phyloP scores from a whole-genome alignment of 1,140 invertebrate species.

The Pseudachorutes palmiensis region DNA sequence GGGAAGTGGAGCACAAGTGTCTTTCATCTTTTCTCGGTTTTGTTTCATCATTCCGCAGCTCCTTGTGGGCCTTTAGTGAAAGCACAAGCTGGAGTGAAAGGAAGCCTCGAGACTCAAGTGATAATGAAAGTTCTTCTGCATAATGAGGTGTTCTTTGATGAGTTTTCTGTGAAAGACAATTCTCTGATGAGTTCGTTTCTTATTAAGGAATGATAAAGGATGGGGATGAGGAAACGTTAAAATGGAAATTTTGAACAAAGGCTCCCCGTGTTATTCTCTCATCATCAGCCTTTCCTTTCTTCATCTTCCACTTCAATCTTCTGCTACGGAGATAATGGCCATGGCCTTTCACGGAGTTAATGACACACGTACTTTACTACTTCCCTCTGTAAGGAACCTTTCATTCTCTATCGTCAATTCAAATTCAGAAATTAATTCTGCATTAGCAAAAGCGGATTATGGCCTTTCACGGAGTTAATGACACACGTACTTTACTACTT shows the following conservation, averaged over 20 bases:
- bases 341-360: background rate
- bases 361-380: background rate
- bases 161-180: conserved; percentile 14
- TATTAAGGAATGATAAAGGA: background rate
- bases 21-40: conserved; percentile 7
- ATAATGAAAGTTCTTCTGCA: conserved; percentile 11
- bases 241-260: background rate
- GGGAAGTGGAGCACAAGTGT: conserved; percentile 10
- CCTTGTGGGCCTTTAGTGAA: too few relatives aligned
- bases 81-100: background rate
- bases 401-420: background rate
- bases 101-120: background rate
- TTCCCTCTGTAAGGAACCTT: background rate
- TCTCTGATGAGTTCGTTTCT: conserved; percentile 1
- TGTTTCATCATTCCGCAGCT: background rate
- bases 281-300: background rate
- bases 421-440: too few relatives aligned
- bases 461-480: background rate
- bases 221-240: background rate
- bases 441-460: too few relatives aligned
- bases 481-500: background rate
- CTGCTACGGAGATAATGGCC: background rate
- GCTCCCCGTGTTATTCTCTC: background rate
- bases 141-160: conserved; percentile 12
- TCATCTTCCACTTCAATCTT: conserved; percentile 9